A percentile compares a stretch with the other conserved stretches of the same genome.
Conservation (phyloP, 2,888 invertebrate genomes). For the Nomada fucata region DNA sequence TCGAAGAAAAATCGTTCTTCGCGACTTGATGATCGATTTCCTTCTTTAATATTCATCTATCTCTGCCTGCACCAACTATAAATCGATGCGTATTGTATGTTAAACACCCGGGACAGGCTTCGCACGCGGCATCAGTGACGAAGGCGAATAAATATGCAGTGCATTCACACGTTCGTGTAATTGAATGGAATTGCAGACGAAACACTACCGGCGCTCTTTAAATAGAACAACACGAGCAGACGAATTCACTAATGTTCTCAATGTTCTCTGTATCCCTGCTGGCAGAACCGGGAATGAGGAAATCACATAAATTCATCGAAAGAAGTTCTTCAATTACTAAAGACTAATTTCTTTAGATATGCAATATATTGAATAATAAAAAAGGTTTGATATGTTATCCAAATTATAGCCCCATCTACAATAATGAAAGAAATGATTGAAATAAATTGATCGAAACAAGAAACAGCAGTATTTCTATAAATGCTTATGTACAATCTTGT, state of each 20-base stretch:
- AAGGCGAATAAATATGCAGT: constrained; percentile 49
- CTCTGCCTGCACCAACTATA: background rate
- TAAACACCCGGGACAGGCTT: constrained; percentile 35
- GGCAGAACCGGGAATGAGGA: too few relatives aligned
- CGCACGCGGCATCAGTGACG: constrained; percentile 26
- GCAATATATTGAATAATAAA: too few relatives aligned
- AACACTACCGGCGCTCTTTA: constrained; percentile 34
- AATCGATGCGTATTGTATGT: constrained; percentile 52
- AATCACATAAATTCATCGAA: too few relatives aligned
- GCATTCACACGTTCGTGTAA: constrained; percentile 55
- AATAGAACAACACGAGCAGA: constrained; percentile 49
- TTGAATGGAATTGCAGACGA: constrained; percentile 42
- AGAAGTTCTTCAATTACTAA: too few relatives aligned
- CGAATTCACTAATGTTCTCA: background rate
- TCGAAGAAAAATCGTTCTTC: background rate
- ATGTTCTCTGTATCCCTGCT: background rate
- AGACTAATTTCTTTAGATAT: too few relatives aligned
- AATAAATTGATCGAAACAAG: too few relatives aligned
- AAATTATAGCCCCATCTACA: too few relatives aligned
- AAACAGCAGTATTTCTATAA: too few relatives aligned
- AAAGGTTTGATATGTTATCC: too few relatives aligned
- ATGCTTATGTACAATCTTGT: too few relatives aligned
- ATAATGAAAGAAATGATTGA: too few relatives aligned
- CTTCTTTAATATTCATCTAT: constrained; percentile 49
- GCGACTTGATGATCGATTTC: constrained; percentile 30